Base-by-base conservation (phyloP, 2,113 vertebrate species). In the Trematocara zebra region DNA sequence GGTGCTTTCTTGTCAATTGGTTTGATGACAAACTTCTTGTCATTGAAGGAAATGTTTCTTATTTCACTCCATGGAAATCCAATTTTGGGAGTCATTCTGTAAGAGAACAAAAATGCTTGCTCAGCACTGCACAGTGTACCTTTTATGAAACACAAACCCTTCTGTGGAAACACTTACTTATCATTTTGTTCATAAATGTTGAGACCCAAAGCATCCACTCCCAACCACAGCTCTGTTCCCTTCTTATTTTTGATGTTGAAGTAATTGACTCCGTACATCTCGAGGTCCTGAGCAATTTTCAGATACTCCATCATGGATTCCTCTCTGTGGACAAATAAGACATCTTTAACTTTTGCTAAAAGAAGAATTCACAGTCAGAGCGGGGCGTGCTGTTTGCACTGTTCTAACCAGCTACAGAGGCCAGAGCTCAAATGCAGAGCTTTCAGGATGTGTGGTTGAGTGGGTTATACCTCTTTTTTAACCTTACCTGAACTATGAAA, bases 21-120 rank as follows among this genome's bases (percentile, higher is more conserved):
- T 93, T 99, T 99, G 87, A 99, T 99, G 91, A 99, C 98, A 95
- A 99, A 99, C 94, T 99, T 99, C 97, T 99, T 99, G 95, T 99
- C 99, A 28, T 99, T 99, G 94, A 99, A 99, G 89, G 98, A 99
- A 91, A 99, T 99, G 92, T 99, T 99, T 82, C 99, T 96, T 95
- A 99, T 99, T 96, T 99, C 99, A 88, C 99, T 99, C 99, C 99
- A 99, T 8, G 99, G 99, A 92, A 99, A 99, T 82, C 99, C 99
- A 92, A 99, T 99, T 96, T 99, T 99, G 0, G 99, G 99, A 4
- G 98, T 99, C 97, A 99, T 96, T 95, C 99, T 99, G 91, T 86
- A 94, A 35, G 94, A 93, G 81, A 87, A 35, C 14, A 78, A 31
- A 23, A 85, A 31, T 20, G 35, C 33, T 11, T 23, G 17, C 11